Conservation (phyloP, 2,888 invertebrate species). For the Stenodera caucasica region DNA sequence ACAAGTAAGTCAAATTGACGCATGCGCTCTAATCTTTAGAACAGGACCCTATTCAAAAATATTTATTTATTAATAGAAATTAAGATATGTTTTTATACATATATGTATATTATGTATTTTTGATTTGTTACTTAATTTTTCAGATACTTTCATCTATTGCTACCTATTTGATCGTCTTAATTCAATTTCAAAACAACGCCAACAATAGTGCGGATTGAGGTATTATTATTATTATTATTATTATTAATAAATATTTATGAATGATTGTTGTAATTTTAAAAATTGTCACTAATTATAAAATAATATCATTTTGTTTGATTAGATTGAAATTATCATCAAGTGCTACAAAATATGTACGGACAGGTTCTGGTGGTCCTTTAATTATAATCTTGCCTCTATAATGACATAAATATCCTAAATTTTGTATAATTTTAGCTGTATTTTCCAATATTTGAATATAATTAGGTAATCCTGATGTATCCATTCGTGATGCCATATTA, state of each 20-base stretch:
- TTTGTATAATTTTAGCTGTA: slow-evolving; percentile 69
- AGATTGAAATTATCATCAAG: slow-evolving; percentile 49
- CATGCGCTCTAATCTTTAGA: neutral
- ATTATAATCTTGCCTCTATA: slow-evolving; percentile 71
- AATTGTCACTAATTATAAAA: neutral
- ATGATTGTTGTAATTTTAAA: neutral
- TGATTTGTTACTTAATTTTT: no score
- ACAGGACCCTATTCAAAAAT: neutral
- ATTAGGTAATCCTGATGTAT: slow-evolving; percentile 82
- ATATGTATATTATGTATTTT: no score
- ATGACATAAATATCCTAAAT: slow-evolving; percentile 69
- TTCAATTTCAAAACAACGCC: slow-evolving; percentile 31
- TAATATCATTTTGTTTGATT: slow-evolving; percentile 16
- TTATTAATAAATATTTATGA: no score
- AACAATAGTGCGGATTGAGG: no score
- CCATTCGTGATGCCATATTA: slow-evolving; percentile 96
- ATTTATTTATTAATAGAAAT: no score
- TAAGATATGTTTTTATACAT: no score
- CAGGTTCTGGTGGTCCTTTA: slow-evolving; percentile 68
- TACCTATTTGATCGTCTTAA: slow-evolving; percentile 34
- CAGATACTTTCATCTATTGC: slow-evolving; percentile 37
- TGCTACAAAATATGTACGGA: slow-evolving; percentile 74
- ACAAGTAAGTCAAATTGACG: neutral
- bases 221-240: no score
- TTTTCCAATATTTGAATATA: slow-evolving; percentile 68